Evolutionary conservation across 30 jellyfish, hydroid and myxozoan genomes (phyloP).

Genomic region (Aurelia sp.): DNA sequence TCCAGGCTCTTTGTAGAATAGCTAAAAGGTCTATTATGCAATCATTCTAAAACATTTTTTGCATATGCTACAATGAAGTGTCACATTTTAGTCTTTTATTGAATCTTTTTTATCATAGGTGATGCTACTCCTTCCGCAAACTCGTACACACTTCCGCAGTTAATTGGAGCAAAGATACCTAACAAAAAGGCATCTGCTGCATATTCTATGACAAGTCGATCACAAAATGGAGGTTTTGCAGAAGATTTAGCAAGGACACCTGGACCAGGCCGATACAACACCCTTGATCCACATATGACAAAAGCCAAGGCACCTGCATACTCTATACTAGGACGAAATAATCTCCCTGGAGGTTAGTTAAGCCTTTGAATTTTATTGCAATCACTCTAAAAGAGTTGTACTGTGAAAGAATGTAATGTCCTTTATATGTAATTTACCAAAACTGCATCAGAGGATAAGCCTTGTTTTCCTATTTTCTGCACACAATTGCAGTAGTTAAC

Average conservation of each 20-base stretch:
- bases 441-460: no score
- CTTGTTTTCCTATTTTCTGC: no score
- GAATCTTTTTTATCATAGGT: constrained; percentile 47
- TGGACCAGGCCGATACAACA: constrained; percentile 97
- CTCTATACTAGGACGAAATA: constrained; percentile 94
- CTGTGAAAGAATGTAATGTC: no score
- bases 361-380: background rate
- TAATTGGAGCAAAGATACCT: constrained; percentile 92
- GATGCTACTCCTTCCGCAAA: constrained; percentile 98
- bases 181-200: constrained; percentile 98
- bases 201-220: constrained; percentile 97
- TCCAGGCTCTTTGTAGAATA: no score
- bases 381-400: no score
- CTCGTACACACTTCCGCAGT: constrained; percentile 89
- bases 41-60: no score
- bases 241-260: constrained; percentile 99
- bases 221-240: constrained; percentile 97
- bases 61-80: no score
- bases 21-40: no score
- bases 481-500: no score
- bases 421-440: no score
- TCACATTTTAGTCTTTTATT: no score
- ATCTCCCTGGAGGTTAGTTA: constrained; percentile 97
- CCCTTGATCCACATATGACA: constrained; percentile 82
- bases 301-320: constrained; percentile 93